A percentile compares a stretch with the other conserved stretches of the same genome.
These are phyloP conservation scores for Synanthedon tipuliformis DNA, from an alignment of 2,888 invertebrate species.

Conservation along the genomic window DNA sequence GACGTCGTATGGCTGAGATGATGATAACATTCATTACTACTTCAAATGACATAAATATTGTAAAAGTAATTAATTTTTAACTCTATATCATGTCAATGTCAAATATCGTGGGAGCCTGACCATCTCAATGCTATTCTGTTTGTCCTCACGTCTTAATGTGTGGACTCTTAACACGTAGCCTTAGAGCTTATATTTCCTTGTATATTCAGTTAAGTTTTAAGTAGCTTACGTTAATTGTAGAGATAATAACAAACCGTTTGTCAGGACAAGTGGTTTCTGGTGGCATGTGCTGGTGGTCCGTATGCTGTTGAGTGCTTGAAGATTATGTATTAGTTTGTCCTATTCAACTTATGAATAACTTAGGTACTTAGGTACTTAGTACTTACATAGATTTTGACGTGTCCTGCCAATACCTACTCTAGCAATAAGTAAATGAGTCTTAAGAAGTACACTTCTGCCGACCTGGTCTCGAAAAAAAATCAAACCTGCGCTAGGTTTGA, in stretches of 20 bases:
- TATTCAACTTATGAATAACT: too few species aligned
- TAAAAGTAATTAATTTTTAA: slow-evolving; percentile 4
- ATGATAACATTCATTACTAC: too few species aligned
- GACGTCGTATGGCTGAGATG: too few species aligned
- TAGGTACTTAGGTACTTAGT: too few species aligned
- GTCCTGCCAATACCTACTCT: too few species aligned
- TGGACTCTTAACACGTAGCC: not conserved
- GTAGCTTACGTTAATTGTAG: slow-evolving; percentile 23
- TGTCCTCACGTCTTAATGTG: slow-evolving; percentile 19
- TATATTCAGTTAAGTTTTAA: slow-evolving; percentile 2
- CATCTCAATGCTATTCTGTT: slow-evolving; percentile 43
- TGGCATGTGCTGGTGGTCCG: not conserved
- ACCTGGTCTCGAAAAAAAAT: too few species aligned
- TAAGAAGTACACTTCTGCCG: too few species aligned
- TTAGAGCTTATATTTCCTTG: not conserved
- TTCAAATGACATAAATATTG: too few species aligned
- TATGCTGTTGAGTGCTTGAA: not conserved
- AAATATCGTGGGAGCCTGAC: slow-evolving; percentile 54
- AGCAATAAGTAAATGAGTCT: too few species aligned
- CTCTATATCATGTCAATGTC: slow-evolving; percentile 21
- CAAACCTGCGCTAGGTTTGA: too few species aligned
- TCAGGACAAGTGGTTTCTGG: not conserved
- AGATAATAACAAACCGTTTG: slow-evolving; percentile 4
- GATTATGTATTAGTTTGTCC: not conserved
- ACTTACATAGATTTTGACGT: too few species aligned